Percentiles rank a stretch among this genome's conserved stretches.
Evolutionary conservation across 2,797 vertebrate genomes (phyloP).

Genomic region (Anisognathus igniventris): DNA sequence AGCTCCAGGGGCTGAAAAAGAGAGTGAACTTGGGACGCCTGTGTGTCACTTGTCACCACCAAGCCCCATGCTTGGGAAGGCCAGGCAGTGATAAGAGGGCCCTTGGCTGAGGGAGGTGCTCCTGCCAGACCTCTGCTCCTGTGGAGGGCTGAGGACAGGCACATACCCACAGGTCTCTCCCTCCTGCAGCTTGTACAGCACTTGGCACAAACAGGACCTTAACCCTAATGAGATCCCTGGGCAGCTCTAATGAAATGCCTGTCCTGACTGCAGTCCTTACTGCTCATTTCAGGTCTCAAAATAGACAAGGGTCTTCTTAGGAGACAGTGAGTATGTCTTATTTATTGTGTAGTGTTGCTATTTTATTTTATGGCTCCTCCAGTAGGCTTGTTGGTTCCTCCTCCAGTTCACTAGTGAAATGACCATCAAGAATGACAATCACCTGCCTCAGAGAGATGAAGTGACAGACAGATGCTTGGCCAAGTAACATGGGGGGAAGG

Average conservation of each 20-base stretch:
- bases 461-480: background rate
- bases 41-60: background rate
- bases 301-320: background rate
- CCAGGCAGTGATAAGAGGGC: background rate
- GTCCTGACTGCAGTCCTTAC: background rate
- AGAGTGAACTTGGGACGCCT: background rate
- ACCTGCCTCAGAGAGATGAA: background rate
- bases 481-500: background rate
- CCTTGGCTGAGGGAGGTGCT: background rate
- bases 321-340: background rate
- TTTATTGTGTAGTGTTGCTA: background rate
- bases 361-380: background rate
- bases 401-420: background rate
- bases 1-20: background rate
- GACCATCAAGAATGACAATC: background rate
- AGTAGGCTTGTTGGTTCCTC: background rate
- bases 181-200: background rate
- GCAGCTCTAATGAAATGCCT: background rate
- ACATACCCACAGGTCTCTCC: accelerated
- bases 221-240: background rate
- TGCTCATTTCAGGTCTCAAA: background rate
- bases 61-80: background rate
- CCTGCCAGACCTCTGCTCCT: background rate
- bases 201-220: background rate
- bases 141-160: background rate